A percentile compares a stretch with the other conserved stretches of the same genome.
Conservation (phyloP, 2,113 vertebrate genomes). For the Mirza zaza region DNA sequence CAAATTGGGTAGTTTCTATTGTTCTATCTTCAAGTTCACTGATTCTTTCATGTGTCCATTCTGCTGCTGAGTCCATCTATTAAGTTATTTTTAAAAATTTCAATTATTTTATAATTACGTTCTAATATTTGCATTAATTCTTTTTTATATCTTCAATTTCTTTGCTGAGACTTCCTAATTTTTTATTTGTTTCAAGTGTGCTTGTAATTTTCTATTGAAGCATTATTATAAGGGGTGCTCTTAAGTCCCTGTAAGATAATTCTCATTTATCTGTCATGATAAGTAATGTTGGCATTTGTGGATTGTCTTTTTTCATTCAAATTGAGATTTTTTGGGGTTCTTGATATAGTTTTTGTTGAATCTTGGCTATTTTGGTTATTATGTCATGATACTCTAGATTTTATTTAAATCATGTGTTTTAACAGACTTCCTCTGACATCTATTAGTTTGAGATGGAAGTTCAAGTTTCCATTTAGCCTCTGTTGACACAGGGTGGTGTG, state of each 20-base stretch:
- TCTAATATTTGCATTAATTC: not conserved
- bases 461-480: not conserved
- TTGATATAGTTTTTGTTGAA: not conserved
- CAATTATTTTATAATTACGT: not conserved
- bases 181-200: not conserved
- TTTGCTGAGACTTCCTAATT: not conserved
- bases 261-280: not conserved
- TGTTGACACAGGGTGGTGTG: not conserved
- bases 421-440: not conserved
- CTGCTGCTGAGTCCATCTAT: not conserved
- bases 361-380: not conserved
- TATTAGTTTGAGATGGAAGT: not conserved
- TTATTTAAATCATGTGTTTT: not conserved
- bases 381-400: not conserved
- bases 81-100: not conserved
- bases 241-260: not conserved
- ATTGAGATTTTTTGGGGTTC: not conserved
- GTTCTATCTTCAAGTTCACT: not conserved
- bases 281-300: not conserved
- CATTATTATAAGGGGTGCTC: not conserved
- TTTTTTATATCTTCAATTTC: not conserved
- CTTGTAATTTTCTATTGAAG: not conserved
- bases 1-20: not conserved
- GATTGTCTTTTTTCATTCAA: not conserved
- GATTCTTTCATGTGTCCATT: not conserved